These are phyloP conservation scores for Amphipyra tragopoginis DNA, from an alignment of 2,888 invertebrate genomes.

Conservation along the genomic window DNA sequence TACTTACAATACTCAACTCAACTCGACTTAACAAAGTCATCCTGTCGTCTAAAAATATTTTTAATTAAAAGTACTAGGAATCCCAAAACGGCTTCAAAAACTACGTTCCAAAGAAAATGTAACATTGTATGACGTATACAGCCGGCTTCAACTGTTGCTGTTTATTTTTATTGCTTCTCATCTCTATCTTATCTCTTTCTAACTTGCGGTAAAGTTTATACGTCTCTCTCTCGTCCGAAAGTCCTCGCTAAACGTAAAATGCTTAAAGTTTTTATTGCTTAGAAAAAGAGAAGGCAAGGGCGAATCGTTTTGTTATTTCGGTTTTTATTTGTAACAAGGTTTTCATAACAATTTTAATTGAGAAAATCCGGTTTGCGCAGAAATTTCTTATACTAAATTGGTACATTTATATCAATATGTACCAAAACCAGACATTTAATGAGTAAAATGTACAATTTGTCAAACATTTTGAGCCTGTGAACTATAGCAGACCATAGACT, in stretches of 20 bases:
- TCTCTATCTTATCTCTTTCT: slow-evolving; percentile 53
- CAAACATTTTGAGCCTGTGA: too few species aligned
- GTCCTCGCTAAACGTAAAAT: slow-evolving; percentile 61
- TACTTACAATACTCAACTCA: not conserved
- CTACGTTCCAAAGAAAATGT: slow-evolving; percentile 52
- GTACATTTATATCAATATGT: too few species aligned
- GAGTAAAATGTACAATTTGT: too few species aligned
- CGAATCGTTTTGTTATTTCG: slow-evolving; percentile 41
- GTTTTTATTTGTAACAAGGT: slow-evolving; percentile 24
- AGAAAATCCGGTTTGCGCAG: too few species aligned
- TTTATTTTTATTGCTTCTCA: slow-evolving; percentile 68
- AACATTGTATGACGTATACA: slow-evolving; percentile 68
- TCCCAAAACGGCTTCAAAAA: slow-evolving; percentile 29
- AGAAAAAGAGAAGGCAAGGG: slow-evolving; percentile 64
- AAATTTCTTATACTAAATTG: too few species aligned
- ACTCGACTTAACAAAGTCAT: not conserved
- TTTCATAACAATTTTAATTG: slow-evolving; percentile 4
- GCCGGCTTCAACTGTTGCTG: slow-evolving; percentile 67
- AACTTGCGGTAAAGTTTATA: slow-evolving; percentile 43
- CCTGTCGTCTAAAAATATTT: not conserved
- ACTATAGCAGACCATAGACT: too few species aligned
- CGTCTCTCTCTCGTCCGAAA: slow-evolving; percentile 58
- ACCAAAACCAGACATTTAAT: too few species aligned
- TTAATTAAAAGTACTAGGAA: slow-evolving; percentile 11
- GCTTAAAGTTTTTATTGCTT: slow-evolving; percentile 72